A percentile compares a stretch with the other conserved stretches of the same genome.
These are phyloP conservation scores for Lindbergichthys nudifrons DNA, from an alignment of 2,797 vertebrate genomes.

Conservation along the genomic window DNA sequence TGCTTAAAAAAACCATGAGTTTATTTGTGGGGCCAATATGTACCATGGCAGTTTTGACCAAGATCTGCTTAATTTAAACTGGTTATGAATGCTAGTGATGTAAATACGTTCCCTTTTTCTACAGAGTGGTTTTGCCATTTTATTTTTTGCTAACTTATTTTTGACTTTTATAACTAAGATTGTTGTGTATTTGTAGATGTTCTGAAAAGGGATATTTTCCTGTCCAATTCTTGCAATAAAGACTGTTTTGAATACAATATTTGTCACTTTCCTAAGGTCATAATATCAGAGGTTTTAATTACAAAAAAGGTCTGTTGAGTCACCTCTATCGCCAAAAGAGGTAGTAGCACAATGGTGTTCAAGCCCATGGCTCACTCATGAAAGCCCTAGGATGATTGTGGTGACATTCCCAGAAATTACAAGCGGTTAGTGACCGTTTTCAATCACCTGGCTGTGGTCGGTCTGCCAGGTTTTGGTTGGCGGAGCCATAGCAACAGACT, in stretches of 20 bases:
- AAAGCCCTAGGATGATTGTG: too few species aligned
- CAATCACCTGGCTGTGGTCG: too few species aligned
- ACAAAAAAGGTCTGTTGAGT: too few species aligned
- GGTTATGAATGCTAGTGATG: slow-evolving; percentile 77
- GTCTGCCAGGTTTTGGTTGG: too few species aligned
- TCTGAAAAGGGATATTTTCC: slow-evolving; percentile 74
- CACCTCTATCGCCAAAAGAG: too few species aligned
- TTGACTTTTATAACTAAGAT: slow-evolving; percentile 93
- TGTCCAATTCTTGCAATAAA: slow-evolving; percentile 77
- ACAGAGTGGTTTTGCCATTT: slow-evolving; percentile 93
- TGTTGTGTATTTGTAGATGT: slow-evolving; percentile 90
- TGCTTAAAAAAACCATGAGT: slow-evolving; percentile 80
- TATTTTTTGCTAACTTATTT: slow-evolving; percentile 97
- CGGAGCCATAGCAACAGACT: too few species aligned
- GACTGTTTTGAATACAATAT: slow-evolving; percentile 75
- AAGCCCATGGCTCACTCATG: too few species aligned
- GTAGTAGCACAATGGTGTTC: too few species aligned
- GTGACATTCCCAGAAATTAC: too few species aligned
- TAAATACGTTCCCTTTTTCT: slow-evolving; percentile 91
- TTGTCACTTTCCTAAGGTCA: not conserved
- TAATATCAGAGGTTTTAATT: too few species aligned
- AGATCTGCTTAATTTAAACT: slow-evolving; percentile 88
- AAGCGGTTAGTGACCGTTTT: too few species aligned
- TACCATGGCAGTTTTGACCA: slow-evolving; percentile 93
- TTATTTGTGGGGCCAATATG: slow-evolving; percentile 90